A percentile compares a stretch with the other conserved stretches of the same genome.
Evolutionary conservation across 1,140 invertebrate genomes (phyloP).

Genomic region (Lamellibrachia luymesi): DNA sequence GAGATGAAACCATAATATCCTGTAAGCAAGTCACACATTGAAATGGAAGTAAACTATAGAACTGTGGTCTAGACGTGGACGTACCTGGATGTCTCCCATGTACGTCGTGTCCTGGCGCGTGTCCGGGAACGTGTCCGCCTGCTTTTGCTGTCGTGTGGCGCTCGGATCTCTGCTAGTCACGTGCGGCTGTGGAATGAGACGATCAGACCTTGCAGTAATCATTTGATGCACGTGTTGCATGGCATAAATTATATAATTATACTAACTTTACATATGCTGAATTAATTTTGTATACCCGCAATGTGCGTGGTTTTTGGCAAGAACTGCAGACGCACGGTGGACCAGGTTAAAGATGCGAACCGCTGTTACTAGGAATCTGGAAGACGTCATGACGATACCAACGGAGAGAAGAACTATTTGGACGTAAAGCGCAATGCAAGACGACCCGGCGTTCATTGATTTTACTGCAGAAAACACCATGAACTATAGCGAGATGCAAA

Average conservation of each 20-base stretch:
- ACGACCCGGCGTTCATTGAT: too few relatives aligned
- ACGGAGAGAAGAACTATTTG: background rate
- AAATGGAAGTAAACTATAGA: background rate
- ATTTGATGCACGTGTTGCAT: background rate
- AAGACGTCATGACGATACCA: background rate
- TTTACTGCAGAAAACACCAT: background rate
- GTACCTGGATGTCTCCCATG: conserved; percentile 25
- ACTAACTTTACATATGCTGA: background rate
- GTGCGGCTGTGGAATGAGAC: conserved; percentile 13
- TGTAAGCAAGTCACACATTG: too few relatives aligned
- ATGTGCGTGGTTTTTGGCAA: background rate
- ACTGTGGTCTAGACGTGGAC: background rate
- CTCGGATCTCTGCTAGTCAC: background rate
- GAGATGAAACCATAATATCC: too few relatives aligned
- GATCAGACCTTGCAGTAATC: background rate
- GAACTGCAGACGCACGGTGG: background rate
- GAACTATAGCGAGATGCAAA: background rate
- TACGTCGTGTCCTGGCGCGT: conserved; percentile 7
- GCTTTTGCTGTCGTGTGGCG: background rate
- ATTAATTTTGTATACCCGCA: background rate
- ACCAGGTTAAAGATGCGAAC: background rate
- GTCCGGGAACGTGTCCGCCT: background rate
- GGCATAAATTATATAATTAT: background rate
- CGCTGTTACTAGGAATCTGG: background rate
- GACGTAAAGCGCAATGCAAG: background rate